Base-by-base conservation (phyloP, 2,797 vertebrate genomes). In the Uromys caudimaculatus region DNA sequence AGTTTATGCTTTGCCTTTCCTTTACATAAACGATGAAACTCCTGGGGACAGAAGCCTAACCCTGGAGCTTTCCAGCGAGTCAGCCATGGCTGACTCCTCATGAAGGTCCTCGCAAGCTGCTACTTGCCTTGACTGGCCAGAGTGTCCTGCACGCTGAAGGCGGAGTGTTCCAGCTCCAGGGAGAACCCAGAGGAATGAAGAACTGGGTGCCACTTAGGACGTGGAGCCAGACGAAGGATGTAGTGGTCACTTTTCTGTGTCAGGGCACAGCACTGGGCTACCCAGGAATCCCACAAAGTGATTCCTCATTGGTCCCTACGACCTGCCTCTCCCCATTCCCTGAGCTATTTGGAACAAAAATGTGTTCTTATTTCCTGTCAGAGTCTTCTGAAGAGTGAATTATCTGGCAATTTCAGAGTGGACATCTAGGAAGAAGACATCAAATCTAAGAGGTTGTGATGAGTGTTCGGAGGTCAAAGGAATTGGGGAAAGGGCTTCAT, bases 381-480 rank as follows among this genome's bases (percentile, higher is more conserved):
- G 50, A 60, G 86, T 79, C 24, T 60, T n/a, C 1, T 0, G 54
- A 78, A 52, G 77, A 93, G 89, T 92, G 87, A 93, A 35, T 71
- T 75, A 93, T 56, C 0, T 29, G 88, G 71, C 84, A 90, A 67
- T 94, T 96, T 1, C 9, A 13, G 11, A 44, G 71, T 24, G 90
- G 93, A 81, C 90, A 77, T 96, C 94, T 58, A 82, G 82, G 76
- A 97, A 95, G 89, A 91, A 97, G 93, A 94, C 90, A 32, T 93
- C 54, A 64, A 35, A 82, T 77, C 95, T 94, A 92, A 96, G 16
- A 69, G 96, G 32, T 56, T 77, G 77, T 29, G 50, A 12, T 3
- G 85, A 89, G 56, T 7, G 58, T 87, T 93, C 76, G 60, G 91
- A 95, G 94, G 85, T 60, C 73, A 88, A 41, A 71, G 0, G 0